Conservation (phyloP, 1,140 invertebrate genomes). For the Drosophila guanche region DNA sequence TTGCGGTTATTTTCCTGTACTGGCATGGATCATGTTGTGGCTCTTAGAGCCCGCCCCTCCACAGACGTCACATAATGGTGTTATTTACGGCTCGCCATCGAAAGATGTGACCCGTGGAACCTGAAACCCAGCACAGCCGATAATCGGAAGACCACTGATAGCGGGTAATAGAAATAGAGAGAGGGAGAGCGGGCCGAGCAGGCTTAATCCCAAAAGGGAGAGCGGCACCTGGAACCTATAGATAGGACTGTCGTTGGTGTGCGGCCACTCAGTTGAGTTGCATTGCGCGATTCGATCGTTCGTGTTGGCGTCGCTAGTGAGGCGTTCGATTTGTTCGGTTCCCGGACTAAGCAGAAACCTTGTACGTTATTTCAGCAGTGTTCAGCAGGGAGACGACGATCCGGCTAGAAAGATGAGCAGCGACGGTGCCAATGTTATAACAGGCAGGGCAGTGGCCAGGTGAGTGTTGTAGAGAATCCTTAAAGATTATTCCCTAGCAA, state of each 20-base stretch:
- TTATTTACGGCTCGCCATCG: slow-evolving; percentile 43
- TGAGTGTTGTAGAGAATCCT: slow-evolving; percentile 41
- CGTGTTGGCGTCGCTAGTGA: slow-evolving; percentile 44
- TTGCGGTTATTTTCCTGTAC: slow-evolving; percentile 34
- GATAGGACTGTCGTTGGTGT: slow-evolving; percentile 42
- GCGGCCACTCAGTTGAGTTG: slow-evolving; percentile 52
- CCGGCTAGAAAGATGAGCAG: slow-evolving; percentile 58
- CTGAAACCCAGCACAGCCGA: slow-evolving; percentile 39
- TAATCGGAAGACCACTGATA: slow-evolving; percentile 58
- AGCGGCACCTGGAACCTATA: slow-evolving; percentile 48
- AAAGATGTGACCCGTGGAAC: slow-evolving; percentile 66
- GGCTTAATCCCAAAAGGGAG: background rate
- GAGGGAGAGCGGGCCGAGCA: slow-evolving; percentile 9
- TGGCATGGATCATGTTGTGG: slow-evolving; percentile 25
- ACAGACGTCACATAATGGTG: slow-evolving; percentile 34
- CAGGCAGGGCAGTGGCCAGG: slow-evolving; percentile 86
- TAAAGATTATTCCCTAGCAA: no score
- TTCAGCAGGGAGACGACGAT: slow-evolving; percentile 29
- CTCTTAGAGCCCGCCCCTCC: background rate
- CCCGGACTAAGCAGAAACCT: slow-evolving; percentile 14
- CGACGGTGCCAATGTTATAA: slow-evolving; percentile 85
- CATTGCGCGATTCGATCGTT: slow-evolving; percentile 55
- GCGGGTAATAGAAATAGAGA: slow-evolving; percentile 36
- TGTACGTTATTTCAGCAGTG: slow-evolving; percentile 48
- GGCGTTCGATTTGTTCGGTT: slow-evolving; percentile 9